phyloP scores from a whole-genome alignment of 2,797 vertebrate genomes.

The Falco biarmicus region DNA sequence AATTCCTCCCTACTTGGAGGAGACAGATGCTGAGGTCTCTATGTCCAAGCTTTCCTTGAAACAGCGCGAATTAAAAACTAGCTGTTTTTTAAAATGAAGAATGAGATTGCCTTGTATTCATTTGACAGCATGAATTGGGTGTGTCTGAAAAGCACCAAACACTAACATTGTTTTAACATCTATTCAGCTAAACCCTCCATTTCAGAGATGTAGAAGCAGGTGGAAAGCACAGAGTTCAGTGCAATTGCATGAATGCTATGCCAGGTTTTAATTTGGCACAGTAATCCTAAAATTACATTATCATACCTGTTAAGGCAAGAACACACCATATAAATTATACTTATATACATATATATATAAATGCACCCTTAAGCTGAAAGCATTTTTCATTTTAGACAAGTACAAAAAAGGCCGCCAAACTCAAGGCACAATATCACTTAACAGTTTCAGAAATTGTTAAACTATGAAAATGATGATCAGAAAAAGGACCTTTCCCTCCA shows the following conservation, averaged over 20 bases:
- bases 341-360: too few relatives aligned
- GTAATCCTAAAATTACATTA: neutral
- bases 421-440: neutral
- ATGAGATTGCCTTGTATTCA: neutral
- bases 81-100: neutral
- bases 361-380: neutral
- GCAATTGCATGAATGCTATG: neutral
- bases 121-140: neutral
- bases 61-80: neutral
- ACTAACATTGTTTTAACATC: neutral
- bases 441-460: neutral
- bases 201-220: neutral
- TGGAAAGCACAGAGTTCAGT: neutral
- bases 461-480: neutral
- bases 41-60: neutral
- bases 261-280: neutral
- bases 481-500: neutral
- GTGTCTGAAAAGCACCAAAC: neutral
- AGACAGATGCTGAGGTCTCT: neutral
- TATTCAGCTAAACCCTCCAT: neutral
- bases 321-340: neutral
- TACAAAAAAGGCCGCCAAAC: neutral
- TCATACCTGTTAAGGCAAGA: neutral
- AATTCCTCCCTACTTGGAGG: neutral
- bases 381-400: slow-evolving; percentile 1